Conservation (phyloP, 30 jellyfish, hydroid and myxozoan species). For the Aurelia aurita region DNA sequence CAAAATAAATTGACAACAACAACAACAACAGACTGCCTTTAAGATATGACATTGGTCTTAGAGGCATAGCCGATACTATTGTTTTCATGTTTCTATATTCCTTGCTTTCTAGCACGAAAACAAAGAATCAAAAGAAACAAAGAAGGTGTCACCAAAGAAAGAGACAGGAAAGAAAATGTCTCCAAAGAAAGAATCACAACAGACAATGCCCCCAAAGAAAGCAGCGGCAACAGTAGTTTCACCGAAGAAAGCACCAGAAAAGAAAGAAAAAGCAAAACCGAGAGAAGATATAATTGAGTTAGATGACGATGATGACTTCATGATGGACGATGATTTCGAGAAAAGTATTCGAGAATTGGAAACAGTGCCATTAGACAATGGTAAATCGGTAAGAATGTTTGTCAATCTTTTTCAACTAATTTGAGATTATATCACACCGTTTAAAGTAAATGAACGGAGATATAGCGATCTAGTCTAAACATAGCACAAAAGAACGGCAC, state of each 20-base stretch:
- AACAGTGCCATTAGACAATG: not conserved
- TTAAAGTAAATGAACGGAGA: no score
- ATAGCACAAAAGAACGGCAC: no score
- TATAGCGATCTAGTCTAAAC: no score
- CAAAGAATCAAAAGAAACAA: no score
- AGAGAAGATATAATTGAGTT: not conserved
- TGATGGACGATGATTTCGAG: constrained; percentile 47
- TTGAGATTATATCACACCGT: not conserved
- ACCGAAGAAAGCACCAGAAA: not conserved
- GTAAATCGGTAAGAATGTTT: not conserved
- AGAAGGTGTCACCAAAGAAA: no score
- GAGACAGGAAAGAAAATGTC: no score
- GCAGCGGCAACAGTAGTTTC: no score
- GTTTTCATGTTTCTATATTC: not conserved
- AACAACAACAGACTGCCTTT: not conserved
- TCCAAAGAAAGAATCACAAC: no score
- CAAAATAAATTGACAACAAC: no score
- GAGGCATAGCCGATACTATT: not conserved
- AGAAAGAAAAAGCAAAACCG: not conserved
- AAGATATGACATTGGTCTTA: not conserved
- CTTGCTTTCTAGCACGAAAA: no score
- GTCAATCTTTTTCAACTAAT: not conserved
- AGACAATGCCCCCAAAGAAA: no score
- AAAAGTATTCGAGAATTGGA: constrained; percentile 36
- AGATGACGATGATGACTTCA: not conserved